Evolutionary conservation across 2,888 invertebrate species (phyloP).

Genomic region (Pheosia tremula): DNA sequence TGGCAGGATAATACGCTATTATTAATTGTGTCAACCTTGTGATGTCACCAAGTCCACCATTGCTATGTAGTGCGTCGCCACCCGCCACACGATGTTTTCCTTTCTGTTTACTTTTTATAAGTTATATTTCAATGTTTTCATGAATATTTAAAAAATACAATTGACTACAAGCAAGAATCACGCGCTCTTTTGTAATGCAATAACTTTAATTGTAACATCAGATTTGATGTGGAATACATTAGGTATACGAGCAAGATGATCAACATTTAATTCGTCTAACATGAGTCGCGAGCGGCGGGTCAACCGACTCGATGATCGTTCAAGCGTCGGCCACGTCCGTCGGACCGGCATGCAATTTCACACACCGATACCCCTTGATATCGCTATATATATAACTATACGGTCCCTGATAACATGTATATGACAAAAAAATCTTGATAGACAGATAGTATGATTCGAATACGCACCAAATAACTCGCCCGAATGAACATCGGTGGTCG

Average conservation of each 20-base stretch:
- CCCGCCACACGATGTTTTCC: no score
- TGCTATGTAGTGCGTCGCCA: no score
- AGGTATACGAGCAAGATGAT: background rate
- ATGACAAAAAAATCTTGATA: constrained; percentile 46
- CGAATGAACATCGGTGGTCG: constrained; percentile 27
- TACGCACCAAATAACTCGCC: constrained; percentile 31
- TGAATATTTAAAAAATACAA: no score
- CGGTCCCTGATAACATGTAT: constrained; percentile 40
- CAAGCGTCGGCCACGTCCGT: constrained; percentile 34
- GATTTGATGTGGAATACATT: background rate
- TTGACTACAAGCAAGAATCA: no score
- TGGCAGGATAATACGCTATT: no score
- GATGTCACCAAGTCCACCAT: no score
- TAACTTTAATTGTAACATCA: no score
- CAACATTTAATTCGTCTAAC: constrained; percentile 12
- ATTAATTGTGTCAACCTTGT: no score
- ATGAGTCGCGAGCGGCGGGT: constrained; percentile 24
- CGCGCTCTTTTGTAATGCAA: no score
- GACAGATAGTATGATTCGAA: constrained; percentile 36
- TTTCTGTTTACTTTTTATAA: no score
- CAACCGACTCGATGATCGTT: constrained; percentile 43
- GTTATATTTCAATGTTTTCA: no score
- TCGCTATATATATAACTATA: constrained; percentile 60
- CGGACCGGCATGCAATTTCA: constrained; percentile 67
- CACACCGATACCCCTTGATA: constrained; percentile 63